Percentiles rank a stretch among this genome's conserved stretches.
Evolutionary conservation across 2,797 vertebrate species (phyloP).

Genomic region (Malurus splendens): DNA sequence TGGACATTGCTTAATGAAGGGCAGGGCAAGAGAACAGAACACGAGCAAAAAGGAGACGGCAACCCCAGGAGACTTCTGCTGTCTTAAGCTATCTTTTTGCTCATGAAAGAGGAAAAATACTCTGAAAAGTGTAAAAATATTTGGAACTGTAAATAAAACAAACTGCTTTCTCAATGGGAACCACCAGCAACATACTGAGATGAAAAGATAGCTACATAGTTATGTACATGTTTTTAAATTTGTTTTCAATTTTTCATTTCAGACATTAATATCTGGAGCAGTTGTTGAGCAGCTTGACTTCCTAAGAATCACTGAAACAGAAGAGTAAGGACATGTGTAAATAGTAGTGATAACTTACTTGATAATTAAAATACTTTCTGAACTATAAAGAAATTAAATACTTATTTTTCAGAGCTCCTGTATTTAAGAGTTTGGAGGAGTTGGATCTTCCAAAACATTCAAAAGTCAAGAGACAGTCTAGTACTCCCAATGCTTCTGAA

Average conservation of each 20-base stretch:
- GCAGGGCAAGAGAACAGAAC: background rate
- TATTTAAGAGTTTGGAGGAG: conserved; percentile 95
- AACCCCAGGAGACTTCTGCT: background rate
- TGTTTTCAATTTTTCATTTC: conserved; percentile 23
- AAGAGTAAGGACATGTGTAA: conserved; percentile 78
- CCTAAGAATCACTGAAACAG: conserved; percentile 87
- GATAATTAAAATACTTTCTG: background rate
- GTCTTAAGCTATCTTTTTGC: background rate
- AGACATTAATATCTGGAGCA: conserved; percentile 96
- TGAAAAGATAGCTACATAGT: background rate
- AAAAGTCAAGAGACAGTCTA: conserved; percentile 93
- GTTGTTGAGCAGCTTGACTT: conserved; percentile 96
- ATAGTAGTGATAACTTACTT: background rate
- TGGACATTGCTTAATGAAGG: background rate
- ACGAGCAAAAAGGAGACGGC: background rate
- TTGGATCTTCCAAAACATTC: conserved; percentile 94
- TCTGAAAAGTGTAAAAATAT: background rate
- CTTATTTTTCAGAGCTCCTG: conserved; percentile 78
- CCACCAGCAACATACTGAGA: background rate
- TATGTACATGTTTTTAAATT: background rate
- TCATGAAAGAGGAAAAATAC: background rate
- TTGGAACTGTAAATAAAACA: background rate
- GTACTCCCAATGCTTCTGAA: conserved; percentile 83
- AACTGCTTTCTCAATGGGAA: background rate
- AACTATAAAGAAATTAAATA: background rate